Conservation (phyloP, 1,140 invertebrate species). For the Sinella curviseta region DNA sequence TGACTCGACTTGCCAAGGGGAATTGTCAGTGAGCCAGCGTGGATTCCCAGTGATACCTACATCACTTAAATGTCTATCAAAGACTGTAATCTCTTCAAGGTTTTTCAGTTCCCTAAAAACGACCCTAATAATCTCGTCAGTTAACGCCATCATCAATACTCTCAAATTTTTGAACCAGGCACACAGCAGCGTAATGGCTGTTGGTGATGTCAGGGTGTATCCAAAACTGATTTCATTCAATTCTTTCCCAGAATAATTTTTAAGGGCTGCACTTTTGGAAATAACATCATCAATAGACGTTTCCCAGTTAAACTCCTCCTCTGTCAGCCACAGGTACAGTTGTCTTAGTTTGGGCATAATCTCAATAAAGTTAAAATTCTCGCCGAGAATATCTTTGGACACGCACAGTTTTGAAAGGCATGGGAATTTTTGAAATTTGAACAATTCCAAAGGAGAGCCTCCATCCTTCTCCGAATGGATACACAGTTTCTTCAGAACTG, state of each 20-base stretch:
- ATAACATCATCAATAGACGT: neutral
- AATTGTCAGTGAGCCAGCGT: neutral
- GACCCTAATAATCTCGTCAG: constrained; percentile 22
- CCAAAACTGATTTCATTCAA: constrained; percentile 21
- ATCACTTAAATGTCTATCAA: constrained; percentile 34
- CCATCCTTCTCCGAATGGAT: constrained; percentile 27
- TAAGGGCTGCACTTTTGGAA: constrained; percentile 20
- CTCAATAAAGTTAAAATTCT: constrained; percentile 21
- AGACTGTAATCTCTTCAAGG: constrained; percentile 33
- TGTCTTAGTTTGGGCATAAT: constrained; percentile 18
- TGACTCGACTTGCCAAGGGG: neutral
- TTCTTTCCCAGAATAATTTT: neutral
- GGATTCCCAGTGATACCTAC: constrained; percentile 33
- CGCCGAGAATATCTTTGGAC: constrained; percentile 1
- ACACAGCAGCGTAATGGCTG: neutral
- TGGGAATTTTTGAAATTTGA: constrained; percentile 28
- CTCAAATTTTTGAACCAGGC: constrained; percentile 23
- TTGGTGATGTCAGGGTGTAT: neutral
- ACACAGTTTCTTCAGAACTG: constrained; percentile 4
- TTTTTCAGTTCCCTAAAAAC: constrained; percentile 16
- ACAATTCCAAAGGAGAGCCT: constrained; percentile 10
- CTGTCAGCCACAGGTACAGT: constrained; percentile 14
- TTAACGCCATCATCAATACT: constrained; percentile 28
- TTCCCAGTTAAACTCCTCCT: constrained; percentile 33
- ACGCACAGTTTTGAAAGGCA: constrained; percentile 14